phyloP scores from a whole-genome alignment of 2,113 vertebrate species.

The Puntigrus tetrazona region DNA sequence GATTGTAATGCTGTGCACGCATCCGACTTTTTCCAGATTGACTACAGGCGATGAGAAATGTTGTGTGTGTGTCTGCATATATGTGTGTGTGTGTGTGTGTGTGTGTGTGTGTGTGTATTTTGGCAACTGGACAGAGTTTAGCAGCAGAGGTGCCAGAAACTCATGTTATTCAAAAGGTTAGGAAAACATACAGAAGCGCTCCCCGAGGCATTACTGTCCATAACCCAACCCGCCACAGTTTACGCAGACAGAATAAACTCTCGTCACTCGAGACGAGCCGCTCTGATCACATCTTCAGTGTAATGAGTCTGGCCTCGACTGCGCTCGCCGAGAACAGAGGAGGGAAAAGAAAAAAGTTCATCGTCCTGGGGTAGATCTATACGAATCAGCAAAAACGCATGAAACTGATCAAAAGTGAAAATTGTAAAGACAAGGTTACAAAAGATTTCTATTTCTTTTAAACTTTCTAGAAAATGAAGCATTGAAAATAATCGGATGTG shows the following conservation, averaged over 20 bases:
- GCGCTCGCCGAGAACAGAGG: neutral
- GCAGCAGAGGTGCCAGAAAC: conserved; percentile 52
- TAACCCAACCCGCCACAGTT: neutral
- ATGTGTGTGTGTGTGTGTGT: conserved; percentile 31
- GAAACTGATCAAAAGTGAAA: neutral
- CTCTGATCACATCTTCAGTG: neutral
- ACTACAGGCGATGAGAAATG: neutral
- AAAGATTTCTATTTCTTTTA: neutral
- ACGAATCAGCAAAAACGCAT: neutral
- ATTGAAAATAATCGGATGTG: too few relatives aligned
- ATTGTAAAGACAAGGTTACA: neutral
- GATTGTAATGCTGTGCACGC: neutral
- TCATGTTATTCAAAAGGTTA: conserved; percentile 59
- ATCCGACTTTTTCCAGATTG: neutral
- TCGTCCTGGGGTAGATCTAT: neutral
- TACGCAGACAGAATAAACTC: conserved; percentile 29
- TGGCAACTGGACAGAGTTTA: conserved; percentile 58
- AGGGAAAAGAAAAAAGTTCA: neutral
- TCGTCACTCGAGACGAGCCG: neutral
- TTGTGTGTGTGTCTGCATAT: conserved; percentile 16
- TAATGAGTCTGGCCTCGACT: neutral
- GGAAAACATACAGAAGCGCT: conserved; percentile 53
- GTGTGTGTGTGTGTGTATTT: conserved; percentile 68
- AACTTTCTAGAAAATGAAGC: too few relatives aligned
- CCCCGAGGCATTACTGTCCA: conserved; percentile 45